Conservation (phyloP, 2,113 vertebrate species). For the Platichthys flesus region DNA sequence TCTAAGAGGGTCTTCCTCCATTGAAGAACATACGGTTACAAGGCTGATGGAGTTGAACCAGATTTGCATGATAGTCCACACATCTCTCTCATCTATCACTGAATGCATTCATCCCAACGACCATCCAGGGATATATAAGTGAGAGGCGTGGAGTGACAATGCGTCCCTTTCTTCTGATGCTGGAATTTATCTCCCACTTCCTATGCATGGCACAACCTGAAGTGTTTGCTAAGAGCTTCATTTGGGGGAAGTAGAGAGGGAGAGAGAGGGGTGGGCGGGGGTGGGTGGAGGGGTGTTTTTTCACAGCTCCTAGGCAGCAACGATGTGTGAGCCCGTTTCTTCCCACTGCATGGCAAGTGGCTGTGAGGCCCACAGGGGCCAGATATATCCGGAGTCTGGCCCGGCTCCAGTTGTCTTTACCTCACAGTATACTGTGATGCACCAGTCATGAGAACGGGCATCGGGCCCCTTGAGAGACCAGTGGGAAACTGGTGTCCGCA, state of each 20-base stretch:
- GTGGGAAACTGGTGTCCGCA: conserved; percentile 67
- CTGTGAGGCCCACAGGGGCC: conserved; percentile 65
- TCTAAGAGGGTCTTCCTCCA: conserved; percentile 2
- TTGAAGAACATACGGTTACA: conserved; percentile 21
- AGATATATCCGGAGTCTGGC: conserved; percentile 79
- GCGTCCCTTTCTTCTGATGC: conserved; percentile 54
- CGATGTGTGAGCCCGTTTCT: conserved; percentile 73
- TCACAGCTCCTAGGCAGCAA: conserved; percentile 67
- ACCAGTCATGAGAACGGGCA: conserved; percentile 72
- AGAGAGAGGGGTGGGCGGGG: too few species aligned
- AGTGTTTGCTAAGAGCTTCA: conserved; percentile 76
- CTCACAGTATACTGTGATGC: conserved; percentile 74
- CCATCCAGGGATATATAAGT: conserved; percentile 38
- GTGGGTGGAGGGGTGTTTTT: conserved; percentile 32
- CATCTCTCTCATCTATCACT: conserved; percentile 26
- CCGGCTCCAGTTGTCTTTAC: conserved; percentile 77
- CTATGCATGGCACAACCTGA: conserved; percentile 71
- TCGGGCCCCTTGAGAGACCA: conserved; percentile 52
- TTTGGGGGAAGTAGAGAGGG: conserved; percentile 23
- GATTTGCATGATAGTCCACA: conserved; percentile 30
- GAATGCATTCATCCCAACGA: conserved; percentile 34
- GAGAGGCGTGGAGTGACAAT: conserved; percentile 52
- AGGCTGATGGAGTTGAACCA: conserved; percentile 10
- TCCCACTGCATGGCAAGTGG: conserved; percentile 80
- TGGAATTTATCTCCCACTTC: conserved; percentile 72